A percentile compares a stretch with the other conserved stretches of the same genome.
Evolutionary conservation across 2,888 invertebrate species (phyloP).

Genomic region (Parnassius apollo): DNA sequence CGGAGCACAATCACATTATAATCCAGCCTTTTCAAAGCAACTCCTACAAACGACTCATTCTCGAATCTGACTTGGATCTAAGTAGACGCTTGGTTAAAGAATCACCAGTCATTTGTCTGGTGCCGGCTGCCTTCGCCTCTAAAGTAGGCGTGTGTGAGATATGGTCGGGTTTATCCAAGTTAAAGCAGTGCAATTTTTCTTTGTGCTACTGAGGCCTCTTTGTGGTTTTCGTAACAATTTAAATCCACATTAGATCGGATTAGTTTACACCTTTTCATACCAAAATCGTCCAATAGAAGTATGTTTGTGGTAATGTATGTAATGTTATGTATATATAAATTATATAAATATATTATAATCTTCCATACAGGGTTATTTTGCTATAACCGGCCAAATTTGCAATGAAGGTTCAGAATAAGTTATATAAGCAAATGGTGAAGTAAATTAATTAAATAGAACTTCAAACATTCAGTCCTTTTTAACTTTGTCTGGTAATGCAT

Average conservation of each 20-base stretch:
- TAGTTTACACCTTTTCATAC: neutral
- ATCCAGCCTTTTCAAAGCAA: slow-evolving; percentile 21
- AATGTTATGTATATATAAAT: no score
- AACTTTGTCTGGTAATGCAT: no score
- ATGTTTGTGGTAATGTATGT: no score
- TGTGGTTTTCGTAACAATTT: slow-evolving; percentile 18
- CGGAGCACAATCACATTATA: slow-evolving; percentile 22
- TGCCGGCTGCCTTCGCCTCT: slow-evolving; percentile 14
- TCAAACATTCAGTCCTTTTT: no score
- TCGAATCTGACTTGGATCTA: slow-evolving; percentile 21
- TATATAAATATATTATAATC: no score
- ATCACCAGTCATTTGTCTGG: slow-evolving; percentile 26
- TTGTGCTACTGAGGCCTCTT: slow-evolving; percentile 17
- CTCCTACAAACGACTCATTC: slow-evolving; percentile 20
- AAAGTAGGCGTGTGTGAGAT: slow-evolving; percentile 28
- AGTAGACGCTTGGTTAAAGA: slow-evolving; percentile 15
- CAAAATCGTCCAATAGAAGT: no score
- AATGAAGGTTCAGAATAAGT: no score
- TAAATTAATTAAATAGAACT: no score
- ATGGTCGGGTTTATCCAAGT: slow-evolving; percentile 20
- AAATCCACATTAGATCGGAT: neutral
- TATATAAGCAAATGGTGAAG: no score
- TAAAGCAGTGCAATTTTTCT: slow-evolving; percentile 25
- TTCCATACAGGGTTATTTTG: no score
- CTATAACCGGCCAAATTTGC: no score